These are phyloP conservation scores for Caenorhabditis sp. DNA, from an alignment of 2,888 invertebrate genomes.

Conservation along the genomic window DNA sequence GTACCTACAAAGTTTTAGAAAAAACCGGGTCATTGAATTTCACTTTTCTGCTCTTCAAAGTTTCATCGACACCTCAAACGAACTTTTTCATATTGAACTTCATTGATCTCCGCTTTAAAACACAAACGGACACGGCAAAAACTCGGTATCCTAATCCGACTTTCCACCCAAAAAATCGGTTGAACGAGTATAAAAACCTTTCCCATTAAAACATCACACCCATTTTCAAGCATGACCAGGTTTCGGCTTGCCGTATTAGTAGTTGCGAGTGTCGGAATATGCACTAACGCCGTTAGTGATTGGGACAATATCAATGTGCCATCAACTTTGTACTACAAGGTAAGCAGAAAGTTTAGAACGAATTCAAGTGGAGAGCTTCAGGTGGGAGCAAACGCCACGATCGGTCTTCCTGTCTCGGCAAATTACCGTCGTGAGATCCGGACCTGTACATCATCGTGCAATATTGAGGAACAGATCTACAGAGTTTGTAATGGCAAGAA, in stretches of 20 bases:
- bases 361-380: background rate
- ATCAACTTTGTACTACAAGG: background rate
- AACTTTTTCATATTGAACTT: background rate
- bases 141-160: background rate
- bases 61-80: background rate
- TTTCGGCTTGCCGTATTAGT: background rate
- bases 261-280: background rate
- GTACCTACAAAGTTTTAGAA: too few species aligned
- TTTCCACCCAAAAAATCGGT: background rate
- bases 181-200: background rate
- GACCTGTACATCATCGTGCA: background rate
- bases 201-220: background rate
- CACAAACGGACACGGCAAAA: background rate
- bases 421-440: background rate
- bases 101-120: background rate
- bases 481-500: slow-evolving; percentile 41
- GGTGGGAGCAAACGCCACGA: background rate
- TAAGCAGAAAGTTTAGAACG: background rate
- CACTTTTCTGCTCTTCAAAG: too few species aligned
- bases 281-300: background rate
- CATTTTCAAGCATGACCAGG: background rate
- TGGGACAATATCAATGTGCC: background rate
- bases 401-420: background rate
- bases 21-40: too few species aligned
- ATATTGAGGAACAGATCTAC: slow-evolving; percentile 4